Evolutionary conservation across 2,797 vertebrate genomes (phyloP).

Genomic region (Dendrocincla fuliginosa): DNA sequence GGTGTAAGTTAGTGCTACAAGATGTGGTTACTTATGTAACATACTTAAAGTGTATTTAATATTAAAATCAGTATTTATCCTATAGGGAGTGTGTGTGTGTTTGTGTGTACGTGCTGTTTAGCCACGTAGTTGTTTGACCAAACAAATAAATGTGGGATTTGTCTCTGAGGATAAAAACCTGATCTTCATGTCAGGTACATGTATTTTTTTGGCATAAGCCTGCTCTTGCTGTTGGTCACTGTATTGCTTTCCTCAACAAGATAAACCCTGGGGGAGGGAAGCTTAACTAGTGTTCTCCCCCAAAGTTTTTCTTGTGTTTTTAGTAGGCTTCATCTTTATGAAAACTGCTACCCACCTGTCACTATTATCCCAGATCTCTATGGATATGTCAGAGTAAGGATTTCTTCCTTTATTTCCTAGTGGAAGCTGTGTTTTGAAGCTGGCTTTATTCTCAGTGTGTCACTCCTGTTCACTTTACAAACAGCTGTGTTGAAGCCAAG

Average conservation of each 20-base stretch:
- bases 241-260: background rate
- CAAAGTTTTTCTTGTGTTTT: background rate
- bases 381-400: background rate
- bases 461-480: background rate
- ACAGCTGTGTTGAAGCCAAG: background rate
- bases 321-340: background rate
- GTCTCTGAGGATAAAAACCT: background rate
- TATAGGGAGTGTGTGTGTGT: background rate
- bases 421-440: background rate
- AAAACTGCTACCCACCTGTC: background rate
- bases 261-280: background rate
- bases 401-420: background rate
- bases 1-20: background rate
- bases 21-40: background rate
- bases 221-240: background rate
- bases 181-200: background rate
- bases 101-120: background rate
- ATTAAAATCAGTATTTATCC: background rate
- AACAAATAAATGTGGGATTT: background rate
- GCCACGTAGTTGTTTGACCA: background rate
- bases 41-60: background rate
- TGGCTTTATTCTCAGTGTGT: background rate
- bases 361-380: background rate
- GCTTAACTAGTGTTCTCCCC: background rate
- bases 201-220: background rate